phyloP scores from a whole-genome alignment of 2,888 invertebrate species.

The Apeira syringaria region DNA sequence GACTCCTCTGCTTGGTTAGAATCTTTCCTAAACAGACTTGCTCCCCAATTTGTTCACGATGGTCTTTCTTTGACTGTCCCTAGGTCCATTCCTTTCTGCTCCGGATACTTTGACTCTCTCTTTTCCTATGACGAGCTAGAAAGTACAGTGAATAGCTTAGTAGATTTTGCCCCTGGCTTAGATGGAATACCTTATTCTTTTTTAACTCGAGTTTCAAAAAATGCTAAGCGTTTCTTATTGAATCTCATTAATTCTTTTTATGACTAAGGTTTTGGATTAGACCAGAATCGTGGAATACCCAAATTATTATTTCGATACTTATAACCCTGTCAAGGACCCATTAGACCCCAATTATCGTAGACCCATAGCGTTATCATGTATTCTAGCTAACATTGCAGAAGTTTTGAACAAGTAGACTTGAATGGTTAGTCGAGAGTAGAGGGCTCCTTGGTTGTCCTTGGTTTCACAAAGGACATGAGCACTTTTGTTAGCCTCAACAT shows the following conservation, averaged over 20 bases:
- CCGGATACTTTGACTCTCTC: not conserved
- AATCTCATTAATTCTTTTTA: constrained; percentile 19
- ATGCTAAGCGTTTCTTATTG: constrained; percentile 6
- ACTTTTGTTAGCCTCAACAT: constrained; percentile 36
- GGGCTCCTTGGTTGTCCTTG: constrained; percentile 17
- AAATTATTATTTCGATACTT: constrained; percentile 32
- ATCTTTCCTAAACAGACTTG: not conserved
- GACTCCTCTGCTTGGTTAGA: not conserved
- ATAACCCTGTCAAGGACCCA: constrained; percentile 32
- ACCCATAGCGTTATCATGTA: constrained; percentile 31
- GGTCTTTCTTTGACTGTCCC: no score
- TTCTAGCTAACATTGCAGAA: constrained; percentile 28
- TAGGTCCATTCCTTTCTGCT: not conserved
- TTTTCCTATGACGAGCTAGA: no score
- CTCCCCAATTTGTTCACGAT: not conserved
- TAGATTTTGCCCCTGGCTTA: constrained; percentile 14
- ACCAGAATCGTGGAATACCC: no score
- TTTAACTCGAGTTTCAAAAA: not conserved
- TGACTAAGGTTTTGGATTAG: no score
- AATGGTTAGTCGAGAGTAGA: constrained; percentile 32
- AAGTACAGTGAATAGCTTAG: constrained; percentile 7
- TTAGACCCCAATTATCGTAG: constrained; percentile 17
- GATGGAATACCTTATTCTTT: no score
- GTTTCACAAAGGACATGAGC: constrained; percentile 29
- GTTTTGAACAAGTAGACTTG: constrained; percentile 32